Evolutionary conservation across 2,888 invertebrate genomes (phyloP).

Genomic region (Lycaena phlaeas): DNA sequence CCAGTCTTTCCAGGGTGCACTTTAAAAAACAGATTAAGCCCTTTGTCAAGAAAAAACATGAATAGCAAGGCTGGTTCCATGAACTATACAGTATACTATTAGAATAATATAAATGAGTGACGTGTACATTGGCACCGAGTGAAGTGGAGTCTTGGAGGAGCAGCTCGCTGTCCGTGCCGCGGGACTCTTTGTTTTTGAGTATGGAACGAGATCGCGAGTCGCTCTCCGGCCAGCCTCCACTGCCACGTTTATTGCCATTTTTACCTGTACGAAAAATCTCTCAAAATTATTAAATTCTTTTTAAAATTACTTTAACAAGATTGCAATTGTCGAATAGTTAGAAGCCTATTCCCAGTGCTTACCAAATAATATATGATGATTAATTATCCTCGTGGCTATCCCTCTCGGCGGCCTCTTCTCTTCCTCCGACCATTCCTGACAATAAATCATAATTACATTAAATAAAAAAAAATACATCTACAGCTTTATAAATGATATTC

Average conservation of each 20-base stretch:
- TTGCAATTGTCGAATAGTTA: background rate
- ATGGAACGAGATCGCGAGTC: conserved; percentile 65
- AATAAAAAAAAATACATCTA: background rate
- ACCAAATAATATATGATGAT: conserved; percentile 71
- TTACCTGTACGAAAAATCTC: conserved; percentile 48
- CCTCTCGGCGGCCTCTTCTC: conserved; percentile 67
- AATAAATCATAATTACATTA: conserved; percentile 17
- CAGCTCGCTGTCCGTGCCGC: conserved; percentile 69
- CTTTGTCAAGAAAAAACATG: no score
- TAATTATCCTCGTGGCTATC: conserved; percentile 70
- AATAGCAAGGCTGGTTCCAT: no score
- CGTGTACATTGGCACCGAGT: conserved; percentile 64
- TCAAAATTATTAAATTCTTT: no score
- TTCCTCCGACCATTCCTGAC: conserved; percentile 68
- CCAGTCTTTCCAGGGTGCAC: no score
- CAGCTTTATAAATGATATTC: background rate
- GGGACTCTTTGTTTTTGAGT: conserved; percentile 66
- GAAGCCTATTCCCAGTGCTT: conserved; percentile 16
- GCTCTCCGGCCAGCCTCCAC: conserved; percentile 55
- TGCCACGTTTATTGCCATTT: conserved; percentile 59
- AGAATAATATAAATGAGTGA: no score
- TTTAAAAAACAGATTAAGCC: no score
- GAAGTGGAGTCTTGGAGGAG: conserved; percentile 64
- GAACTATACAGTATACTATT: no score
- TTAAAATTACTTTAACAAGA: no score